Evolutionary conservation across 2,888 invertebrate species (phyloP), one percentile per base, ranked within the genome.

Genomic region (Temnothorax unifasciatus): DNA sequence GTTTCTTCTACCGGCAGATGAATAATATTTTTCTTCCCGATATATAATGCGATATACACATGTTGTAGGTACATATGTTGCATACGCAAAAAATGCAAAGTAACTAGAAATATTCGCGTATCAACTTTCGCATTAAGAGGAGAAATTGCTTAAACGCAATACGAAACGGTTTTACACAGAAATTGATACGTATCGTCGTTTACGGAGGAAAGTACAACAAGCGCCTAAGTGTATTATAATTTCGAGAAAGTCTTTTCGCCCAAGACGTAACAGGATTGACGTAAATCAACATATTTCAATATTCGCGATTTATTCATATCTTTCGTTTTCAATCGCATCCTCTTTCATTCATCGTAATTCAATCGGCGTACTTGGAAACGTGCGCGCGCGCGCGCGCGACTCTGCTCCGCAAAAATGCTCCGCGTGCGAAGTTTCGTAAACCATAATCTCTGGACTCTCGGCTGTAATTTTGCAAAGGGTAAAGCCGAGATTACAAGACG

Each of bases 391-490:
- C 69, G 13, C 59, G 18, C 21, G 57, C 69, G 13, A 25, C n/a
- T 54, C n/a, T 15, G 38, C 34, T 18, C 18, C 18, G 47, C 9
- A 59, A 59, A 38, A 71, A 79, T 38, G n/a, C 18, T 57, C 15
- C 9, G 13, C 9, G 13, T 11, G 29, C 47, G 50, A 69, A 84
- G 85, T 89, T 89, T 85, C 89, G 83, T 66, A 89, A 87, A 66
- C 59, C 64, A n/a, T 64, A 81, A 73, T 73, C 54, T 47, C 66
- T 47, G 18, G 29, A 47, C 29, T 29, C 44, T n/a, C 41, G 11
- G 25, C 54, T 34, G 13, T 9, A 54, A 44, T 89, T 88, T 74
- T 73, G 73, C 59, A 88, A 88, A 64, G 54, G 54, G 66, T 44
- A 18, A 25, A 9, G 59, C 63, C 64, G 34, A 73, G 25, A 25